phyloP scores from a whole-genome alignment of 2,113 vertebrate species.

The Poeciliopsis occidentalis region DNA sequence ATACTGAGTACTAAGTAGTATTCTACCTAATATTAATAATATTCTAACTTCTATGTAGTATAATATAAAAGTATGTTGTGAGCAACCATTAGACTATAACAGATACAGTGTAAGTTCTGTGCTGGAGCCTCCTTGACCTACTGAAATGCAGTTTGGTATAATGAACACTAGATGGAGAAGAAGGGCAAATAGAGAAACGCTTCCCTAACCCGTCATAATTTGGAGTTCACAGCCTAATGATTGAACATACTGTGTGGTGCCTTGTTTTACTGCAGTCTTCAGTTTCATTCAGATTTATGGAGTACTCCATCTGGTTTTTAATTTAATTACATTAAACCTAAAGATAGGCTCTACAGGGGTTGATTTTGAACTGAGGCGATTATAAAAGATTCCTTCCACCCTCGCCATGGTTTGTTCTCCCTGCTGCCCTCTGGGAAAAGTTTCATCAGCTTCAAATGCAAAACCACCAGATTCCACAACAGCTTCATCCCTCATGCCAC shows the following conservation, averaged over 20 bases:
- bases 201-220: not conserved
- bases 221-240: not conserved
- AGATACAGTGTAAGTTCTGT: not conserved
- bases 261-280: not conserved
- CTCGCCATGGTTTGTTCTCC: no score
- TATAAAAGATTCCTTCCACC: no score
- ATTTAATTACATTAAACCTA: not conserved
- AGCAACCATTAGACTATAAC: not conserved
- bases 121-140: no score
- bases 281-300: not conserved
- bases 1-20: no score
- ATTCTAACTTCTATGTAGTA: not conserved
- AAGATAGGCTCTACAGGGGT: not conserved
- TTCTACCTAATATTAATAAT: not conserved
- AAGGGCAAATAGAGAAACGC: not conserved
- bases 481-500: no score
- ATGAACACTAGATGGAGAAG: not conserved
- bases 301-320: not conserved
- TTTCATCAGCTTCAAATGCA: no score
- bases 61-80: not conserved
- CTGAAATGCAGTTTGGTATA: not conserved
- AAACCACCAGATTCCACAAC: no score
- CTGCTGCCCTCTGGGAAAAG: no score
- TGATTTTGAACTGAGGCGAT: not conserved
- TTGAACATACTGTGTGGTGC: not conserved